Percentiles rank a stretch among this genome's conserved stretches.
phyloP scores from a whole-genome alignment of 2,888 invertebrate genomes.

The Athalia cordata region DNA sequence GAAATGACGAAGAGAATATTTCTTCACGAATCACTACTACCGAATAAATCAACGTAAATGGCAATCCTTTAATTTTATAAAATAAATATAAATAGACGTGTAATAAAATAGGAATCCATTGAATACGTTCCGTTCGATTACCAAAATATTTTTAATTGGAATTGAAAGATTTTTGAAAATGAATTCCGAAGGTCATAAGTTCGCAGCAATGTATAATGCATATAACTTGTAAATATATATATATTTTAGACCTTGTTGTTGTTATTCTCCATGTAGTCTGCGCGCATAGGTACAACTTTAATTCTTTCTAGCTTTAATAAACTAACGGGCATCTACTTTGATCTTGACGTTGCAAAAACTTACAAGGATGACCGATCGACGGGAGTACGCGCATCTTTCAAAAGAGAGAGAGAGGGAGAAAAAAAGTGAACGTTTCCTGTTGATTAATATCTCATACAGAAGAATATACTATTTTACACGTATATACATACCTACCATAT shows the following conservation, averaged over 20 bases:
- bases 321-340: neutral
- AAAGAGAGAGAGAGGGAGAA: neutral
- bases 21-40: no score
- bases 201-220: neutral
- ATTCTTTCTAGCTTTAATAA: no score
- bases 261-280: neutral
- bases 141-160: neutral
- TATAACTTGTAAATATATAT: neutral
- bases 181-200: slow-evolving; percentile 5
- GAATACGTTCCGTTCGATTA: no score
- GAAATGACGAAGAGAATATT: no score
- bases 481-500: no score
- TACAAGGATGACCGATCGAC: neutral
- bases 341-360: slow-evolving; percentile 18
- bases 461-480: neutral
- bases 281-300: neutral
- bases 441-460: neutral
- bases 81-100: no score
- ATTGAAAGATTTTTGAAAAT: neutral
- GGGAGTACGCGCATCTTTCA: neutral
- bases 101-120: no score
- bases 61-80: no score
- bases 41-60: no score
- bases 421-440: neutral
- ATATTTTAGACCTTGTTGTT: slow-evolving; percentile 8